Evolutionary conservation across 2,113 vertebrate genomes (phyloP).

Genomic region (Vulpes vulpes): DNA sequence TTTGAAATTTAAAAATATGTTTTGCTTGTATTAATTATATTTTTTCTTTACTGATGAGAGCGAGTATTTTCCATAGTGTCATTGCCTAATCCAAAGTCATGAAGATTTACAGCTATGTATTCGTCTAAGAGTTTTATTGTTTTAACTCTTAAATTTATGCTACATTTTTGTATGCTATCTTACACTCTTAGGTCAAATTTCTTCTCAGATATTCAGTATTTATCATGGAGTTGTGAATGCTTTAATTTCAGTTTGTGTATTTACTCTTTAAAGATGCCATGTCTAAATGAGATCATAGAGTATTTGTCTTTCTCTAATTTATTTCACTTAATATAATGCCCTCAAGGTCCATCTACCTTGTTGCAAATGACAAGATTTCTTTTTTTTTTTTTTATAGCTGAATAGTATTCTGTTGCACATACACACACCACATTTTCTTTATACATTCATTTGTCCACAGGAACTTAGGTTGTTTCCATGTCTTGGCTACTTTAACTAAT

Average conservation of each 20-base stretch:
- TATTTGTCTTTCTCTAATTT: not conserved
- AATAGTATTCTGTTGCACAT: not conserved
- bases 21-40: not conserved
- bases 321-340: not conserved
- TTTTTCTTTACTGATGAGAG: not conserved
- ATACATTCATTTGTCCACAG: not conserved
- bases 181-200: not conserved
- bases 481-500: not conserved
- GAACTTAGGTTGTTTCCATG: not conserved
- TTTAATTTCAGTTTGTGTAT: not conserved
- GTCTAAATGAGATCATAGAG: not conserved
- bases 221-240: not conserved
- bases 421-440: not conserved
- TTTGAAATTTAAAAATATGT: not conserved
- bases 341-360: not conserved
- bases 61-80: not conserved
- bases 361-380: not conserved
- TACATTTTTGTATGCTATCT: not conserved
- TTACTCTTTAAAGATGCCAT: not conserved
- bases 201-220: not conserved
- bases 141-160: not conserved
- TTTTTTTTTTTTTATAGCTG: not conserved
- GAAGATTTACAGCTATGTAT: not conserved
- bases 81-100: not conserved
- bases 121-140: not conserved